phyloP scores from a whole-genome alignment of 2,888 invertebrate species.

The Ormia ochracea region DNA sequence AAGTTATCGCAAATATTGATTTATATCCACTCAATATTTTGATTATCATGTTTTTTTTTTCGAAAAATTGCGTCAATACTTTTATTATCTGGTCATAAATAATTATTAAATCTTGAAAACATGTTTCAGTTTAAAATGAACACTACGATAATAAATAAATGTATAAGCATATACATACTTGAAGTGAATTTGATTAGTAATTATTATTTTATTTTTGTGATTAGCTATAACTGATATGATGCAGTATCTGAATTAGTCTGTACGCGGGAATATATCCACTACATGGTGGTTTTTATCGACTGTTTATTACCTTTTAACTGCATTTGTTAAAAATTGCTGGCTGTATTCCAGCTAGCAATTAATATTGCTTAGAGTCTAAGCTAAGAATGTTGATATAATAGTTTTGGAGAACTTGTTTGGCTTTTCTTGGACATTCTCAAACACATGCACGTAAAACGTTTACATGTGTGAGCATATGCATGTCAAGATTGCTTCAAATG shows the following conservation, averaged over 20 bases:
- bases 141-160: neutral
- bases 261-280: neutral
- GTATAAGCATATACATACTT: neutral
- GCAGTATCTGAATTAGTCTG: neutral
- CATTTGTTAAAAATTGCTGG: too few relatives aligned
- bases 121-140: neutral
- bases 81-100: neutral
- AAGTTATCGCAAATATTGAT: neutral
- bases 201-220: neutral
- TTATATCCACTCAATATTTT: neutral
- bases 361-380: too few relatives aligned
- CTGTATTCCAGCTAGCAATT: neutral
- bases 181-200: neutral
- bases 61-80: neutral
- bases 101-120: neutral
- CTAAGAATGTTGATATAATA: too few relatives aligned
- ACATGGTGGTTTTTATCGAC: neutral
- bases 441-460: too few relatives aligned
- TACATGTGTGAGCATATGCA: too few relatives aligned
- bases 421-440: too few relatives aligned
- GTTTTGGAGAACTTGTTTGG: too few relatives aligned
- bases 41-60: neutral
- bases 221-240: slow-evolving; percentile 23
- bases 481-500: too few relatives aligned
- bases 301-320: neutral